These are phyloP conservation scores for Eriosoma lanigerum DNA, from an alignment of 1,140 invertebrate genomes.

Conservation along the genomic window DNA sequence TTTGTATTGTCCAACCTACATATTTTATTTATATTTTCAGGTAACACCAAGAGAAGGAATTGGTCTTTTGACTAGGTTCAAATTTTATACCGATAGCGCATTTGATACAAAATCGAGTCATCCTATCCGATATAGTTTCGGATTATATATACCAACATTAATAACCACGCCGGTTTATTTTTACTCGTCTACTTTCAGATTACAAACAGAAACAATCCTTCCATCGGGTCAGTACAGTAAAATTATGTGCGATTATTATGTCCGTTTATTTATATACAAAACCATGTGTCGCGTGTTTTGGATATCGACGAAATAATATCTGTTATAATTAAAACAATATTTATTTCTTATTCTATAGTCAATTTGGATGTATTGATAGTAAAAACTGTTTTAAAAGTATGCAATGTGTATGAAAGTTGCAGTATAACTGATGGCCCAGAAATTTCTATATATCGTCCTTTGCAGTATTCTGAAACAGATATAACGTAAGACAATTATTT, in stretches of 20 bases:
- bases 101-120: slow-evolving; percentile 39
- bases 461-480: neutral
- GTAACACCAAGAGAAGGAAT: slow-evolving; percentile 30
- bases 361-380: neutral
- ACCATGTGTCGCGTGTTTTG: neutral
- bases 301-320: too few relatives aligned
- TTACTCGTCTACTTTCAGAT: slow-evolving; percentile 9
- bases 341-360: neutral
- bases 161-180: slow-evolving; percentile 24
- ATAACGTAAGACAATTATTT: slow-evolving; percentile 19
- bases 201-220: slow-evolving; percentile 35
- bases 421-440: slow-evolving; percentile 35
- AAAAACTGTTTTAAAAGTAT: slow-evolving; percentile 39
- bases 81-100: slow-evolving; percentile 18
- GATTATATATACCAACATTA: slow-evolving; percentile 13
- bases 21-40: too few relatives aligned
- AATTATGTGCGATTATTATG: neutral
- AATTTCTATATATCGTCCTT: slow-evolving; percentile 1
- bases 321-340: neutral
- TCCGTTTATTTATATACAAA: neutral
- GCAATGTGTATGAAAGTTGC: slow-evolving; percentile 33
- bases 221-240: slow-evolving; percentile 13
- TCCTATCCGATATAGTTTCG: slow-evolving; percentile 45
- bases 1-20: too few relatives aligned
- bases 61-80: slow-evolving; percentile 23